These are phyloP conservation scores for Drosophila sordidula DNA, from an alignment of 2,888 invertebrate species.

Conservation along the genomic window DNA sequence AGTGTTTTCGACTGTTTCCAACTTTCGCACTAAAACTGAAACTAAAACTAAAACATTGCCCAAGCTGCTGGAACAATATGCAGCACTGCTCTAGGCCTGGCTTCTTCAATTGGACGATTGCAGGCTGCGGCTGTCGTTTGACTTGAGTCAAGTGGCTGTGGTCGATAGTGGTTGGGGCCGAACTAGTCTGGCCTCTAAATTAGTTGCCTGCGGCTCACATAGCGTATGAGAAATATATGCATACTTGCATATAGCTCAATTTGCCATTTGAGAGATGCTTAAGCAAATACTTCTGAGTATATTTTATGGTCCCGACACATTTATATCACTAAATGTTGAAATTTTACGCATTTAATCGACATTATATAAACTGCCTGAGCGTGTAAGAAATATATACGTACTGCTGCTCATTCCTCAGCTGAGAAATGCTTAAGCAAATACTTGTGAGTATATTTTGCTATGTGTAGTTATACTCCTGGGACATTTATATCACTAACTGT, in stretches of 20 bases:
- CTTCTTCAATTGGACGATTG: constrained; percentile 31
- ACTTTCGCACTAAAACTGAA: constrained; percentile 52
- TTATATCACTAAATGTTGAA: too few species aligned
- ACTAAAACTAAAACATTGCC: constrained; percentile 42
- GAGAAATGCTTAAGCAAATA: not conserved
- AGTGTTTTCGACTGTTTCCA: constrained; percentile 46
- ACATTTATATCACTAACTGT: too few species aligned
- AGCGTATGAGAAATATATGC: constrained; percentile 34
- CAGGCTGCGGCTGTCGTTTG: constrained; percentile 24
- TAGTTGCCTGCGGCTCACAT: constrained; percentile 34
- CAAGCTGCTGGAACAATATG: constrained; percentile 56
- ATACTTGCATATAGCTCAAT: constrained; percentile 14
- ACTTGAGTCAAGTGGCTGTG: constrained; percentile 44
- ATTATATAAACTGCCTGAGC: too few species aligned
- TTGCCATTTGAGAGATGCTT: too few species aligned
- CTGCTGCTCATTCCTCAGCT: not conserved
- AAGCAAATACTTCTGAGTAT: too few species aligned
- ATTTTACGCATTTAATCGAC: too few species aligned
- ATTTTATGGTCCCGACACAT: too few species aligned
- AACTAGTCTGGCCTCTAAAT: constrained; percentile 40
- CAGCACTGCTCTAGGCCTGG: constrained; percentile 42
- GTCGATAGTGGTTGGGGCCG: constrained; percentile 3
- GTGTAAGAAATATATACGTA: not conserved
- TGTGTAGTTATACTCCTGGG: too few species aligned
- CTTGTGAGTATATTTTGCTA: not conserved